These are phyloP conservation scores for Palythoa caribaeorum DNA, from an alignment of 92 coral and sea anemone genomes.

Conservation along the genomic window DNA sequence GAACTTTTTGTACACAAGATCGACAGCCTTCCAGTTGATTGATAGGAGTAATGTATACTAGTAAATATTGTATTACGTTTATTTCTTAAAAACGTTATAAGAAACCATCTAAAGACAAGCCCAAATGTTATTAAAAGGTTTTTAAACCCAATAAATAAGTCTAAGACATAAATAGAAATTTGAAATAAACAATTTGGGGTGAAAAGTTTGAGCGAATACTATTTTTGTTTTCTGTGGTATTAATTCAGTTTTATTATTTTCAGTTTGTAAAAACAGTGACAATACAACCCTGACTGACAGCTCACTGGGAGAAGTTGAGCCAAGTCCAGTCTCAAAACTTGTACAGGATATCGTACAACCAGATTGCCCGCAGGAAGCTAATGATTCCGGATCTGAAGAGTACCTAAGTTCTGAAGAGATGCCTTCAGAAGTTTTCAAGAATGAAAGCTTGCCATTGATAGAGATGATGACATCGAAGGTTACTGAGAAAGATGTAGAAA, in stretches of 20 bases:
- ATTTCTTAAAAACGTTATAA: no score
- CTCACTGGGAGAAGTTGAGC: conserved; percentile 8
- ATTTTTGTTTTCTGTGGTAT: no score
- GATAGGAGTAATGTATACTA: no score
- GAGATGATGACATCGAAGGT: not conserved
- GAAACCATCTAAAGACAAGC: no score
- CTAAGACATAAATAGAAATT: no score
- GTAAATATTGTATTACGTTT: no score
- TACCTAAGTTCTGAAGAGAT: conserved; percentile 86
- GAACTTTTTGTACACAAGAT: not conserved
- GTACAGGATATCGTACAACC: conserved; percentile 63
- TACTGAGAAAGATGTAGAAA: not conserved
- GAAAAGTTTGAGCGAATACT: no score
- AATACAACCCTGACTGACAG: conserved; percentile 35
- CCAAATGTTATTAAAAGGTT: no score
- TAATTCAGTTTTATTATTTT: not conserved
- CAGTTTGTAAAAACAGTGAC: conserved; percentile 36
- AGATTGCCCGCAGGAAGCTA: conserved; percentile 36
- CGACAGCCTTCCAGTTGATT: no score
- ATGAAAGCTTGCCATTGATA: not conserved
- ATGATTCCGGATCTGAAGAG: conserved; percentile 68
- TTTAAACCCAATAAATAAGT: no score
- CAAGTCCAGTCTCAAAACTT: conserved; percentile 58
- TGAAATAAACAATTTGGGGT: no score
- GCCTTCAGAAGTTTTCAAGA: conserved; percentile 46